Conservation (phyloP, 1,140 invertebrate species). For the Octopus bimaculoides region DNA sequence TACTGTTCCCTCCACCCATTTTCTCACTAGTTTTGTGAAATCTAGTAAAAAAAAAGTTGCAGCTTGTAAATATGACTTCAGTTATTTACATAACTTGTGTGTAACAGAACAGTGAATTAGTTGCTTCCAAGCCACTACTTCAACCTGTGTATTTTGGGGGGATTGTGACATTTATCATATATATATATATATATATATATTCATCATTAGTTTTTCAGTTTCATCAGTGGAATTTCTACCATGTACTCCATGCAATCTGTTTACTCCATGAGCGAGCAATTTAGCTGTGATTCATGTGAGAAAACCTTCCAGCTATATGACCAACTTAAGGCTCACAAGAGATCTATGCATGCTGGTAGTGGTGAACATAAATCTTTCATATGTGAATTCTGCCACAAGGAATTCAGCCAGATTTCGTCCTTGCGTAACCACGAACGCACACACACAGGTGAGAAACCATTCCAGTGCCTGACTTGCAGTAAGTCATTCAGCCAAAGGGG, state of each 20-base stretch:
- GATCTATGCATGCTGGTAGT: not conserved
- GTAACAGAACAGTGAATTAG: no score
- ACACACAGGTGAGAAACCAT: slow-evolving; percentile 31
- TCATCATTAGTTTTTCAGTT: no score
- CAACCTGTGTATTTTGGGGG: no score
- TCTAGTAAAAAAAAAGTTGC: no score
- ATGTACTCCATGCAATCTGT: not conserved
- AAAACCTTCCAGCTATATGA: not conserved
- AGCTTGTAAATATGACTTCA: no score
- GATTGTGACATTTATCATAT: no score
- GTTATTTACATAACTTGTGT: no score
- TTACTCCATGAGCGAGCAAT: not conserved
- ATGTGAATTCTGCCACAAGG: slow-evolving; percentile 41
- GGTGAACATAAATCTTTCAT: slow-evolving; percentile 19
- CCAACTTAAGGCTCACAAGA: not conserved
- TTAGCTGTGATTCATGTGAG: not conserved
- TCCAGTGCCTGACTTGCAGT: slow-evolving; percentile 30
- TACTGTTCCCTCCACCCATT: no score
- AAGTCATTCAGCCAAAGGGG: slow-evolving; percentile 20
- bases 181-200: no score
- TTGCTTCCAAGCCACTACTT: no score
- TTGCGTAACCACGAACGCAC: slow-evolving; percentile 28
- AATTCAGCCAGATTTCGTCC: slow-evolving; percentile 29
- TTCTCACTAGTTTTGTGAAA: no score
- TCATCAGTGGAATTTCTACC: not conserved